phyloP scores from a whole-genome alignment of 2,888 invertebrate genomes.

The Notodonta dromedarius region DNA sequence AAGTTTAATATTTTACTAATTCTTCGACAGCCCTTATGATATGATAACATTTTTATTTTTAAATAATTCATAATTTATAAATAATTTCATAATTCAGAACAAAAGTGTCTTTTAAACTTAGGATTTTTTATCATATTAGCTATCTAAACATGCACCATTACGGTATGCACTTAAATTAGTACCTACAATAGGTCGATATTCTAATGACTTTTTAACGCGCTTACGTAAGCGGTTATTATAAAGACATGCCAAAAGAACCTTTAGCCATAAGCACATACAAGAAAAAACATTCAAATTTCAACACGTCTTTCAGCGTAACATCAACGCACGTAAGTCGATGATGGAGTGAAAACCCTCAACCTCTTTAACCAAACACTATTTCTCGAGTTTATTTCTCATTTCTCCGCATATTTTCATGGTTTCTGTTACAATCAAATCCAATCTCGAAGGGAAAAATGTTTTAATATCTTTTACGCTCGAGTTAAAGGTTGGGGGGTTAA shows the following conservation, averaged over 20 bases:
- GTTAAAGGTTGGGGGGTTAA: slow-evolving; percentile 52
- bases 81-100: too few species aligned
- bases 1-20: too few species aligned
- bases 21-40: too few species aligned
- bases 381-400: slow-evolving; percentile 44
- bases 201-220: too few species aligned
- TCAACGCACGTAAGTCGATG: slow-evolving; percentile 22
- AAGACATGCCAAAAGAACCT: neutral
- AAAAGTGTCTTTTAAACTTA: too few species aligned
- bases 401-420: slow-evolving; percentile 40
- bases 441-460: slow-evolving; percentile 35
- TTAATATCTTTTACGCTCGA: slow-evolving; percentile 45
- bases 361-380: slow-evolving; percentile 40
- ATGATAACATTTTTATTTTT: too few species aligned
- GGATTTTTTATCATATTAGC: too few species aligned
- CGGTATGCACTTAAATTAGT: neutral
- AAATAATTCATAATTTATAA: too few species aligned
- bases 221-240: neutral
- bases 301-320: slow-evolving; percentile 11
- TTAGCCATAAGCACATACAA: neutral
- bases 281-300: slow-evolving; percentile 2
- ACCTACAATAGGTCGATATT: neutral
- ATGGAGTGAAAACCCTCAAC: slow-evolving; percentile 32
- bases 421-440: slow-evolving; percentile 46
- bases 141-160: too few species aligned